Evolutionary conservation across 2,113 vertebrate species (phyloP).

Genomic region (Micronycteris hirsuta): DNA sequence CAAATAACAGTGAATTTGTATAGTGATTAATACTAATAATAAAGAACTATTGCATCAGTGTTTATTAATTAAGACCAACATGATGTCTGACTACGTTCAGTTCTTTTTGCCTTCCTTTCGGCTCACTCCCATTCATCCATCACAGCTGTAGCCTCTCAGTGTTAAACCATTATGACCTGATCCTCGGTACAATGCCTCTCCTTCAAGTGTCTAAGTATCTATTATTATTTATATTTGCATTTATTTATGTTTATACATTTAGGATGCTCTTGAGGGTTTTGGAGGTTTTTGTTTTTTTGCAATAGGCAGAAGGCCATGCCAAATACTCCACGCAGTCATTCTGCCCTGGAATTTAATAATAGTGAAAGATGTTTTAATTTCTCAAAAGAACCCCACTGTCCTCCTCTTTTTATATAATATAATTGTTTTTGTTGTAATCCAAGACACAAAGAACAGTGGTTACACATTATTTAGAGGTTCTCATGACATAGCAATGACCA

Average conservation of each 20-base stretch:
- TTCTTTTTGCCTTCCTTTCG: background rate
- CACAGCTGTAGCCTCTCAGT: background rate
- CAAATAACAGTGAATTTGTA: background rate
- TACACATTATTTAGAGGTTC: background rate
- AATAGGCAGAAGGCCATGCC: background rate
- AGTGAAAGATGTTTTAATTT: background rate
- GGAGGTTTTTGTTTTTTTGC: background rate
- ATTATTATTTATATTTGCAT: background rate
- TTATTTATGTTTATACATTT: background rate
- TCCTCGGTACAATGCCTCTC: background rate
- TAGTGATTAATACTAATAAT: background rate
- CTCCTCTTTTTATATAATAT: background rate
- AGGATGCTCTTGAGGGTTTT: background rate
- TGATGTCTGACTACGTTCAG: background rate
- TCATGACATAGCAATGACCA: background rate
- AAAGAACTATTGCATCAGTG: background rate
- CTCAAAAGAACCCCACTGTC: background rate
- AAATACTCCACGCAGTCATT: background rate
- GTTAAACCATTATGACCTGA: background rate
- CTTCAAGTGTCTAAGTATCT: background rate
- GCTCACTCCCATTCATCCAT: background rate
- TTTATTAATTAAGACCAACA: background rate
- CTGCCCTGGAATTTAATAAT: background rate
- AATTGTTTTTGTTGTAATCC: background rate
- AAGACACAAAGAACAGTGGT: background rate